Conservation (phyloP, 2,888 invertebrate species). For the Drosophila seclusa region DNA sequence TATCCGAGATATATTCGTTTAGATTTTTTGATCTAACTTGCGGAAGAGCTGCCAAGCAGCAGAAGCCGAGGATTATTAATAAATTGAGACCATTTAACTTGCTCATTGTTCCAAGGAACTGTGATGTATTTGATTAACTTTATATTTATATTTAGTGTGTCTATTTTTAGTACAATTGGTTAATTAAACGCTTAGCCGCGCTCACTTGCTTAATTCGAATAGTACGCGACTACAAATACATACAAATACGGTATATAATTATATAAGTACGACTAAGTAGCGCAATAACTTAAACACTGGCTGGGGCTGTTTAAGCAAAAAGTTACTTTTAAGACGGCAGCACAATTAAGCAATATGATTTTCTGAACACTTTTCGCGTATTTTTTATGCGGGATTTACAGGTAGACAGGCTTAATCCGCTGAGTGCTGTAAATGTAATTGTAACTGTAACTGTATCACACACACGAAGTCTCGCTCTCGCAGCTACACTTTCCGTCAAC, state of each 20-base stretch:
- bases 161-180: background rate
- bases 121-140: background rate
- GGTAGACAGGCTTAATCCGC: background rate
- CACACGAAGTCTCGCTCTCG: conserved; percentile 17
- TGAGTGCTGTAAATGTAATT: background rate
- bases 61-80: conserved; percentile 36
- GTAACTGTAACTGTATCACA: background rate
- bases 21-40: conserved; percentile 41
- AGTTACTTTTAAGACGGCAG: conserved; percentile 1
- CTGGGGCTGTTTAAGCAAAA: conserved; percentile 1
- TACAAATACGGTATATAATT: conserved; percentile 7
- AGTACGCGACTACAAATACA: conserved; percentile 2
- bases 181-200: conserved; percentile 27
- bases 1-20: conserved; percentile 34
- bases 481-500: conserved; percentile 43
- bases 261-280: conserved; percentile 27
- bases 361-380: conserved; percentile 6
- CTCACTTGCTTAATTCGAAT: conserved; percentile 27
- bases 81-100: conserved; percentile 22
- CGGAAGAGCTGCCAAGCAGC: conserved; percentile 44
- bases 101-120: conserved; percentile 47
- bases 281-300: conserved; percentile 36
- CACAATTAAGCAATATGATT: conserved; percentile 13
- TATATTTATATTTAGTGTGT: background rate
- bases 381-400: conserved; percentile 6